phyloP scores from a whole-genome alignment of 2,113 vertebrate species.

The Pica pica region DNA sequence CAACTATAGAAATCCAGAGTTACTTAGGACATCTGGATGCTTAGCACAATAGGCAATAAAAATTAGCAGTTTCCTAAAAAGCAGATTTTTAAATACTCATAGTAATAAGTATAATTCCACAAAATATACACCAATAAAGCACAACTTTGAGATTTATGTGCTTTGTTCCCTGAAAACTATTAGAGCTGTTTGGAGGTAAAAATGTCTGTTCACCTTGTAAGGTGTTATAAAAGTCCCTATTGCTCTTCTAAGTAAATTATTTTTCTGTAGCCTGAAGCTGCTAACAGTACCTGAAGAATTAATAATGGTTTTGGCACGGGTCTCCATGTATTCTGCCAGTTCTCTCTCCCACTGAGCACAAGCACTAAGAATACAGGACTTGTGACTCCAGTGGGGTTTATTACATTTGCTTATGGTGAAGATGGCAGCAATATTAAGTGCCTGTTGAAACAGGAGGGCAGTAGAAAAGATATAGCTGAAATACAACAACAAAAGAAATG shows the following conservation, averaged over 20 bases:
- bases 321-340: neutral
- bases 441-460: neutral
- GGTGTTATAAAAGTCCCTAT: neutral
- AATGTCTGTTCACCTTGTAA: neutral
- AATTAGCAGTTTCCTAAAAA: neutral
- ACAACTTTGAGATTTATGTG: neutral
- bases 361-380: neutral
- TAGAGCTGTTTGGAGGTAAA: neutral
- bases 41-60: neutral
- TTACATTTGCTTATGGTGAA: neutral
- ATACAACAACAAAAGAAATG: neutral
- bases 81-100: neutral
- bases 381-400: neutral
- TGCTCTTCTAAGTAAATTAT: constrained; percentile 52
- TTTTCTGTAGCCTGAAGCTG: constrained; percentile 42
- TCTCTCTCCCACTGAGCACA: neutral
- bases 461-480: neutral
- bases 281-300: constrained; percentile 44
- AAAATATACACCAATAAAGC: neutral
- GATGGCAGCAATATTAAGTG: neutral
- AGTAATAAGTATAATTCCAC: neutral
- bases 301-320: constrained; percentile 23
- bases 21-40: neutral
- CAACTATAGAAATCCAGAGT: neutral
- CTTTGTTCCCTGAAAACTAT: neutral